phyloP scores from a whole-genome alignment of 1,140 invertebrate genomes.

The Camponotus floridanus region DNA sequence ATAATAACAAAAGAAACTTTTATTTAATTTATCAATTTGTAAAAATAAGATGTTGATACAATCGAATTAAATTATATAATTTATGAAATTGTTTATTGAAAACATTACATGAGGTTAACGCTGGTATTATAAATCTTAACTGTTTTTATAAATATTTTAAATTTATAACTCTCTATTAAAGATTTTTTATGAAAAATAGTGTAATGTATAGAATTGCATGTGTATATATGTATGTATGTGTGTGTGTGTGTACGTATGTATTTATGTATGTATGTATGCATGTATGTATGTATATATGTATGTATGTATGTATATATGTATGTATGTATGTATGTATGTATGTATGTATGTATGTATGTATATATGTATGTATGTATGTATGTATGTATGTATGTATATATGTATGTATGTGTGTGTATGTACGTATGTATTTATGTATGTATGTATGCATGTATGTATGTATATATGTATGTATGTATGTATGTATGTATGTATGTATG shows the following conservation, averaged over 20 bases:
- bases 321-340: too few species aligned
- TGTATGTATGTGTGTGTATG: too few species aligned
- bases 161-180: not conserved
- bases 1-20: constrained; percentile 28
- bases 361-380: too few species aligned
- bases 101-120: constrained; percentile 35
- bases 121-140: constrained; percentile 17
- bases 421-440: too few species aligned
- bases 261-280: too few species aligned
- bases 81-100: not conserved
- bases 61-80: not conserved
- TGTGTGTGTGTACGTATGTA: too few species aligned
- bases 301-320: not conserved
- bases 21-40: constrained; percentile 17
- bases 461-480: too few species aligned
- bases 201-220: not conserved
- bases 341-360: too few species aligned
- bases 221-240: not conserved
- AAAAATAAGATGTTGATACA: not conserved
- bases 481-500: too few species aligned
- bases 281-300: not conserved
- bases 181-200: not conserved
- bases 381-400: too few species aligned
- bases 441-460: not conserved
- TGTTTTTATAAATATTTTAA: constrained; percentile 38